These are phyloP conservation scores for Drosophila elegans DNA, from an alignment of 1,140 invertebrate species.

Conservation along the genomic window DNA sequence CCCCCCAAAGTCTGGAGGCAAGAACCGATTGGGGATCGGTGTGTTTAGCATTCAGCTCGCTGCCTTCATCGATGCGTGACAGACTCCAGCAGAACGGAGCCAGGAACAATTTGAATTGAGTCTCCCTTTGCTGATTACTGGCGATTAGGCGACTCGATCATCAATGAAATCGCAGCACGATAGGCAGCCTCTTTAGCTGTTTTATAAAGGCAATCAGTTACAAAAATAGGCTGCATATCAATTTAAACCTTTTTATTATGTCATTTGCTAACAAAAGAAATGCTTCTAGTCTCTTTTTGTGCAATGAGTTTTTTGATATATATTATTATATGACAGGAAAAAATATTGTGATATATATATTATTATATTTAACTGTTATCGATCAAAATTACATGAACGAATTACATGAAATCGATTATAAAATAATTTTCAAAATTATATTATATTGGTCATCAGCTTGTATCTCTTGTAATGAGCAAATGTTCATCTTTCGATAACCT, in stretches of 20 bases:
- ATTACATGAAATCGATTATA: no score
- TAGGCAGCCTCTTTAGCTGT: neutral
- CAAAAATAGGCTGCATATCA: no score
- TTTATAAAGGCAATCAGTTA: neutral
- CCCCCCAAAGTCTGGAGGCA: constrained; percentile 20
- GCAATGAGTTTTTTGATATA: no score
- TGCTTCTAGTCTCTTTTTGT: no score
- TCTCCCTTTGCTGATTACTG: constrained; percentile 59
- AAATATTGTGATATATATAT: no score
- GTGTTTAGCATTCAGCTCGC: constrained; percentile 54
- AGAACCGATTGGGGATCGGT: constrained; percentile 46
- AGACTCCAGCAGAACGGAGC: constrained; percentile 7
- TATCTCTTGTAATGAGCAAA: neutral
- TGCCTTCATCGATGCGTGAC: constrained; percentile 44
- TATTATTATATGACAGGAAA: no score
- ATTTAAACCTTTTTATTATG: no score
- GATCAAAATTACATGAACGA: no score
- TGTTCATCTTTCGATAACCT: constrained; percentile 29
- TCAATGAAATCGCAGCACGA: constrained; percentile 51
- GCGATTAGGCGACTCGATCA: constrained; percentile 65
- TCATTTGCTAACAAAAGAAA: no score
- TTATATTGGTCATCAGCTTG: neutral
- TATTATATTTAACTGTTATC: no score
- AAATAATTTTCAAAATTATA: no score
- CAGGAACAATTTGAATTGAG: constrained; percentile 29